A percentile compares a stretch with the other conserved stretches of the same genome.
phyloP scores from a whole-genome alignment of 2,888 invertebrate species.

The Psylliodes chrysocephalus region DNA sequence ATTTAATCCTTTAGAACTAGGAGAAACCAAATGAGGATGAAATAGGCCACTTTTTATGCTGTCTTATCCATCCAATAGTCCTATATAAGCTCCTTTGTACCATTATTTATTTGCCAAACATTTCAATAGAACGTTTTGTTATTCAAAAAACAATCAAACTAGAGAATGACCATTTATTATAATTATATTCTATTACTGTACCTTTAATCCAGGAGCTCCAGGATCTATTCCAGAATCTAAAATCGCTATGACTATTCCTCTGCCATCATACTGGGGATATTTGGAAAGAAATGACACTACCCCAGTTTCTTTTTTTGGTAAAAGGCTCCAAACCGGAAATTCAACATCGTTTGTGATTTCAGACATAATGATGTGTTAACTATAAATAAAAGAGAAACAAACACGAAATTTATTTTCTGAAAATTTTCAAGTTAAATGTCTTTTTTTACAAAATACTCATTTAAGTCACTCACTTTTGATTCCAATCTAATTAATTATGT shows the following conservation, averaged over 20 bases:
- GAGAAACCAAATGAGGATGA: too few species aligned
- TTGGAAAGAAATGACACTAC: slow-evolving; percentile 87
- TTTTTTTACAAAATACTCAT: neutral
- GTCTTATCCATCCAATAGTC: too few species aligned
- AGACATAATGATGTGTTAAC: slow-evolving; percentile 30
- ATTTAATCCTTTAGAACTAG: too few species aligned
- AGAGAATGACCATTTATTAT: neutral
- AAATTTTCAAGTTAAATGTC: neutral
- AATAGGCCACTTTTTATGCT: too few species aligned
- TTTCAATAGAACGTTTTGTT: too few species aligned
- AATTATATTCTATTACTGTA: slow-evolving; percentile 58
- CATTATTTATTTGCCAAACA: too few species aligned
- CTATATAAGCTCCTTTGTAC: too few species aligned
- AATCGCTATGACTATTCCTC: slow-evolving; percentile 91
- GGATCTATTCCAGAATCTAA: slow-evolving; percentile 99
- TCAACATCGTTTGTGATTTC: slow-evolving; percentile 45
- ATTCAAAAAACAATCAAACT: too few species aligned
- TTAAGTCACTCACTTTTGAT: neutral
- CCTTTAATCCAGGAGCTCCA: slow-evolving; percentile 92
- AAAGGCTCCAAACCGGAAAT: slow-evolving; percentile 85
- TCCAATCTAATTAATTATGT: neutral
- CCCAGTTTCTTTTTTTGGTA: slow-evolving; percentile 96
- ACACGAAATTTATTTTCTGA: slow-evolving; percentile 10
- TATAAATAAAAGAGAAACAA: neutral
- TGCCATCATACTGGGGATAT: slow-evolving; percentile 91